phyloP scores from a whole-genome alignment of 2,113 vertebrate genomes.

The Excalfactoria chinensis region DNA sequence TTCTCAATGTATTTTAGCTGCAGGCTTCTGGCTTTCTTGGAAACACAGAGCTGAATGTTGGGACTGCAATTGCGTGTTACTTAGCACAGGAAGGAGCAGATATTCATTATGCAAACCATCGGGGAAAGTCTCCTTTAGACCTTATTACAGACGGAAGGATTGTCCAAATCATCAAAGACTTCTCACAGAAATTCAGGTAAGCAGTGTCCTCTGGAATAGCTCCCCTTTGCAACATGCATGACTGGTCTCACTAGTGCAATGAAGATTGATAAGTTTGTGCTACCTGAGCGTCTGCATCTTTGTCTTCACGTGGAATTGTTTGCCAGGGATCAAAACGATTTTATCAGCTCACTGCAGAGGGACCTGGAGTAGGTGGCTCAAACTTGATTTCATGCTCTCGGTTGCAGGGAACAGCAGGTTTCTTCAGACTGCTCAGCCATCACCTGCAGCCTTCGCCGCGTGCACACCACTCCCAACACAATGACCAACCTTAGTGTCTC shows the following conservation, averaged over 20 bases:
- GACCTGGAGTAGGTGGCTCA: background rate
- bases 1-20: slow-evolving; percentile 77
- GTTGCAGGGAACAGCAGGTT: slow-evolving; percentile 83
- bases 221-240: accelerated
- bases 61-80: slow-evolving; percentile 90
- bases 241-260: background rate
- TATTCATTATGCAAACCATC: slow-evolving; percentile 92
- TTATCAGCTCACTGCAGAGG: background rate
- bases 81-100: slow-evolving; percentile 94
- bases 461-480: slow-evolving; percentile 92
- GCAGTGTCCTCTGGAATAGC: background rate
- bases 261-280: background rate
- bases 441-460: slow-evolving; percentile 83
- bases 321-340: background rate
- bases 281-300: background rate
- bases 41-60: slow-evolving; percentile 85
- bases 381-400: accelerated
- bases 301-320: accelerated
- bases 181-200: slow-evolving; percentile 94
- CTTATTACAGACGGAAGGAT: slow-evolving; percentile 84
- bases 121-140: slow-evolving; percentile 92
- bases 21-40: slow-evolving; percentile 88
- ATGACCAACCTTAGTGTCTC: slow-evolving; percentile 92
- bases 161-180: slow-evolving; percentile 89
- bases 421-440: slow-evolving; percentile 76